Conservation (phyloP, 2,797 vertebrate genomes). For the Thaleichthys pacificus region DNA sequence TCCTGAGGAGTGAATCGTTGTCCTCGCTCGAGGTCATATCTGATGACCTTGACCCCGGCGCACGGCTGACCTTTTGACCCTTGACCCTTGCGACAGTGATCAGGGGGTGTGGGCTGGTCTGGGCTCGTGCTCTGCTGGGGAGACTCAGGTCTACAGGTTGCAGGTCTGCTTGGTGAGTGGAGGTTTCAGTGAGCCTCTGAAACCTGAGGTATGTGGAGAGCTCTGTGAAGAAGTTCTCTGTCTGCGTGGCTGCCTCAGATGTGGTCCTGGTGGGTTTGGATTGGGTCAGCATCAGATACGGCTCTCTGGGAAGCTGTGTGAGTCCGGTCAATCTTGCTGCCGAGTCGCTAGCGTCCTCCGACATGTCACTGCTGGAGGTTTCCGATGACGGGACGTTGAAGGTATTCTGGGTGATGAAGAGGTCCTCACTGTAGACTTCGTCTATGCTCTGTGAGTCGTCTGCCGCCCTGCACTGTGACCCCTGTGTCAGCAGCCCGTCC, state of each 20-base stretch:
- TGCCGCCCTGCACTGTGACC: neutral
- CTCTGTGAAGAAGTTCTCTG: slow-evolving; percentile 74
- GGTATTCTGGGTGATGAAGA: slow-evolving; percentile 80
- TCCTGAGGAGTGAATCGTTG: slow-evolving; percentile 32
- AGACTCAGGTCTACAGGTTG: slow-evolving; percentile 73
- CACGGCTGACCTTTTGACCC: neutral
- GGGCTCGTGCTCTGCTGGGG: slow-evolving; percentile 52
- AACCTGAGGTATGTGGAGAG: slow-evolving; percentile 61
- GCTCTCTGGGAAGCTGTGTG: neutral
- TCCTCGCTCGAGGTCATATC: slow-evolving; percentile 66
- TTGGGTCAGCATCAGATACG: neutral
- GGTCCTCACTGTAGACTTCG: slow-evolving; percentile 74
- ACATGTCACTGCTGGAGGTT: slow-evolving; percentile 51
- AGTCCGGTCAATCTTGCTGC: neutral
- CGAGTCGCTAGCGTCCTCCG: slow-evolving; percentile 11
- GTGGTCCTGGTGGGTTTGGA: neutral
- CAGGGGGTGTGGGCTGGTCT: neutral
- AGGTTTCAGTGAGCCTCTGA: slow-evolving; percentile 17
- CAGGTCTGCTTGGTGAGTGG: neutral
- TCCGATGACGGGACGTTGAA: slow-evolving; percentile 55
- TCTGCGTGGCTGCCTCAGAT: slow-evolving; percentile 68
- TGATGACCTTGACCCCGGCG: slow-evolving; percentile 36
- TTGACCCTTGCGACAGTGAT: neutral
- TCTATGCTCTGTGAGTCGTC: slow-evolving; percentile 58
- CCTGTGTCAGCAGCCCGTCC: neutral